Conservation (phyloP, 2,888 invertebrate genomes). For the Dasysyrphus albostriatus region DNA sequence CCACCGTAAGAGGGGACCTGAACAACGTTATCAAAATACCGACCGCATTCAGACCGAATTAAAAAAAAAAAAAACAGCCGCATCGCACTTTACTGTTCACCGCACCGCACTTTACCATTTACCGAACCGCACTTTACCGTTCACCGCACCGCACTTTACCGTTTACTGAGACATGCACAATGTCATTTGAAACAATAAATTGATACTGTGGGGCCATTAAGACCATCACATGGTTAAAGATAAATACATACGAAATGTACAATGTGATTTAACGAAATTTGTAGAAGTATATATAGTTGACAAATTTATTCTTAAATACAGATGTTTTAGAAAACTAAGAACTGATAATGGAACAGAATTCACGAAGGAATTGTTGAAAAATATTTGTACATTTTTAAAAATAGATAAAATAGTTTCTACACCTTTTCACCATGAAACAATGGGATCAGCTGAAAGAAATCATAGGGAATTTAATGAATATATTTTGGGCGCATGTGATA, state of each 20-base stretch:
- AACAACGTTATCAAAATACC: too few species aligned
- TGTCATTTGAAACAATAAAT: slow-evolving; percentile 23
- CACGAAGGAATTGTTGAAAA: slow-evolving; percentile 42
- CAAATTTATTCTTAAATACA: slow-evolving; percentile 49
- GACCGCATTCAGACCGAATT: too few species aligned
- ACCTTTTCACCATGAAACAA: slow-evolving; percentile 59
- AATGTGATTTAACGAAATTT: slow-evolving; percentile 45
- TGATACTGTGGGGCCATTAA: background rate
- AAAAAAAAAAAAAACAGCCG: too few species aligned
- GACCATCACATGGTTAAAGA: background rate
- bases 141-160: too few species aligned
- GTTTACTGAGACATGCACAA: slow-evolving; percentile 42
- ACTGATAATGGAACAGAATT: slow-evolving; percentile 60
- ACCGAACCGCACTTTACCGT: too few species aligned
- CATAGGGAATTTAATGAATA: slow-evolving; percentile 56
- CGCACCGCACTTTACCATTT: too few species aligned
- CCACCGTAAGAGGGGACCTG: too few species aligned
- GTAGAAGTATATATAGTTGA: slow-evolving; percentile 56
- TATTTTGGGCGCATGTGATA: background rate
- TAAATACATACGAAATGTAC: background rate
- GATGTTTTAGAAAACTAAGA: slow-evolving; percentile 39
- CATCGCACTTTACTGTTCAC: too few species aligned
- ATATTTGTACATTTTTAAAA: slow-evolving; percentile 51
- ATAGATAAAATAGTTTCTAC: slow-evolving; percentile 47
- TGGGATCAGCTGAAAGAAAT: slow-evolving; percentile 59